These are phyloP conservation scores for Campopleginae sp. DNA, from an alignment of 2,888 invertebrate genomes.

Conservation along the genomic window DNA sequence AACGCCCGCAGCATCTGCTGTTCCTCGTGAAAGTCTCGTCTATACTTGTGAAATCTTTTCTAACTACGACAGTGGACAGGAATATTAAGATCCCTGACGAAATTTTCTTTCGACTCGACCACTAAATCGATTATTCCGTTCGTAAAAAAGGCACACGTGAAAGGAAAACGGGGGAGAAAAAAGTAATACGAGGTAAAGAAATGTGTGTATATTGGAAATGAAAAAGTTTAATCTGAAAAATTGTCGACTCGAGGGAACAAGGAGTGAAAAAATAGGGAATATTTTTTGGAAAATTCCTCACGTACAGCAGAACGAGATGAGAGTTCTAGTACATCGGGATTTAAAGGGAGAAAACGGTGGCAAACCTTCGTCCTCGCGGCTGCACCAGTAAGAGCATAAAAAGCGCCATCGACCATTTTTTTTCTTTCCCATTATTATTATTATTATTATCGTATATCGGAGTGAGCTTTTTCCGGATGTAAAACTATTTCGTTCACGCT, in stretches of 20 bases:
- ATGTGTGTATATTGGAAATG: background rate
- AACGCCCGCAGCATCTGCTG: slow-evolving; percentile 33
- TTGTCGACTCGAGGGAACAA: slow-evolving; percentile 25
- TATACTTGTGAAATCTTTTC: slow-evolving; percentile 11
- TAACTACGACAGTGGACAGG: background rate
- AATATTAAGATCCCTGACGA: slow-evolving; percentile 32
- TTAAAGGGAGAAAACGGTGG: background rate
- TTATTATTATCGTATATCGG: slow-evolving; percentile 1
- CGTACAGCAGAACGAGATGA: slow-evolving; percentile 44
- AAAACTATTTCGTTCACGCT: background rate
- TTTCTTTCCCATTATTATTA: slow-evolving; percentile 6
- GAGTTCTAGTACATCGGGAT: slow-evolving; percentile 33
- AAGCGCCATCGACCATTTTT: slow-evolving; percentile 6
- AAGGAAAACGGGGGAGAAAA: background rate
- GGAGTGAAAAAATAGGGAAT: slow-evolving; percentile 13
- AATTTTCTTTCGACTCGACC: slow-evolving; percentile 22
- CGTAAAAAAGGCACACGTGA: background rate
- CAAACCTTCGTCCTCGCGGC: slow-evolving; percentile 42
- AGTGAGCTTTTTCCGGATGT: background rate
- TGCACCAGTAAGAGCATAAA: slow-evolving; percentile 11
- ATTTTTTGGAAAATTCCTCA: slow-evolving; percentile 39
- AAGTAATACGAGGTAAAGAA: background rate
- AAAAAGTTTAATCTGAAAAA: slow-evolving; percentile 38
- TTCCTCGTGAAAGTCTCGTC: slow-evolving; percentile 4
- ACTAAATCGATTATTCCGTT: slow-evolving; percentile 8